Percentiles rank a stretch among this genome's conserved stretches.
phyloP scores from a whole-genome alignment of 2,888 invertebrate species.

The Pseudococcus viburni region DNA sequence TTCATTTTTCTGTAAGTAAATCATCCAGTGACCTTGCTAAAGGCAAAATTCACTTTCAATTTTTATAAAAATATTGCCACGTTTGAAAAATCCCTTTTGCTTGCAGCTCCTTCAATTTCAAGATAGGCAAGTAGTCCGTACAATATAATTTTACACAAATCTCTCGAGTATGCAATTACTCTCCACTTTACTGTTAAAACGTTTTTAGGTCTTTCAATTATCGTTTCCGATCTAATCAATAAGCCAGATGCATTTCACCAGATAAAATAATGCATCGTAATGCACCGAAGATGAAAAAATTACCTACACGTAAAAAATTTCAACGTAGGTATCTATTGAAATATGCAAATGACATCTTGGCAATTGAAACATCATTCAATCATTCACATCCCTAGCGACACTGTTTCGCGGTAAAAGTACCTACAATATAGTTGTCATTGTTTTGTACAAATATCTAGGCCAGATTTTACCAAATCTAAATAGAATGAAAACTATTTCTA shows the following conservation, averaged over 20 bases:
- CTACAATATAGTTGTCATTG: constrained; percentile 45
- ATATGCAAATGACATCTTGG: background rate
- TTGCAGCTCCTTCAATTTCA: background rate
- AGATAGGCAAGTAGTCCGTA: background rate
- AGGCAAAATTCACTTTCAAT: too few species aligned
- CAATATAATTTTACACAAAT: too few species aligned
- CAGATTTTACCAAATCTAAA: constrained; percentile 52
- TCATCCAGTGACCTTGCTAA: too few species aligned
- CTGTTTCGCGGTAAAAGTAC: constrained; percentile 28
- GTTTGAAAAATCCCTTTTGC: too few species aligned
- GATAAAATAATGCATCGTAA: constrained; percentile 9
- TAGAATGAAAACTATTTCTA: constrained; percentile 54
- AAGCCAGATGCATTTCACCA: constrained; percentile 21
- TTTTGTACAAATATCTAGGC: constrained; percentile 54
- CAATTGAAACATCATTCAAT: constrained; percentile 10
- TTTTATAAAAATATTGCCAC: too few species aligned
- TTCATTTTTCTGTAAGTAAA: too few species aligned
- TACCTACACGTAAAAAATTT: background rate
- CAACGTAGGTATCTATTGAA: background rate
- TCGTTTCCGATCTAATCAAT: background rate
- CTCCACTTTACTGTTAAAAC: background rate
- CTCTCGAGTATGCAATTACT: too few species aligned
- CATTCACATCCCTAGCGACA: too few species aligned
- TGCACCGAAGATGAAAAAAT: background rate
- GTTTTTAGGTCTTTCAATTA: background rate